A percentile compares a stretch with the other conserved stretches of the same genome.
phyloP scores from a whole-genome alignment of 2,888 invertebrate species.

The Frankliniella intonsa region DNA sequence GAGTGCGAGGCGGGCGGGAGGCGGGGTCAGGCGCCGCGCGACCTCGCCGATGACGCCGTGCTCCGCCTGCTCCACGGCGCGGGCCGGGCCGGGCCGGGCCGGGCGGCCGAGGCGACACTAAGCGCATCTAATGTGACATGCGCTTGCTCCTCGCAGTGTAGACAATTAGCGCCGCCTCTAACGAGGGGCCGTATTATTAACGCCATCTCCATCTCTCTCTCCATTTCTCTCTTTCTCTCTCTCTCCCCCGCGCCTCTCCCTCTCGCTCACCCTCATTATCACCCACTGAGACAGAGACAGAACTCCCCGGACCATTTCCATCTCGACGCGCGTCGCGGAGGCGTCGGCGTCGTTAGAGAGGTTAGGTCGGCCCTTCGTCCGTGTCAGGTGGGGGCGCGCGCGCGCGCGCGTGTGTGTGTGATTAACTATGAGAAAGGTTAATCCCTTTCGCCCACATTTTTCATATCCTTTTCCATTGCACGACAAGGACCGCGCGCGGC shows the following conservation, averaged over 20 bases:
- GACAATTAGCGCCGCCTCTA: slow-evolving; percentile 19
- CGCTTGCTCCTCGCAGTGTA: not conserved
- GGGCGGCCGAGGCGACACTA: too few relatives aligned
- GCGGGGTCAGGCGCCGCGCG: too few relatives aligned
- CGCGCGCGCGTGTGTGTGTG: not conserved
- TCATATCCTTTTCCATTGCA: not conserved
- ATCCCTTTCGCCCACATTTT: not conserved
- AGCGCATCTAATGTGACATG: not conserved
- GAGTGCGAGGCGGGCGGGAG: not conserved
- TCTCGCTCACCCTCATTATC: too few relatives aligned
- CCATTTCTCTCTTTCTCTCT: too few relatives aligned
- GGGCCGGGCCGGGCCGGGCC: too few relatives aligned
- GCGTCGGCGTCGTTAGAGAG: not conserved
- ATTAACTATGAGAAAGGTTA: slow-evolving; percentile 5
- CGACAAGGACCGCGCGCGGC: not conserved
- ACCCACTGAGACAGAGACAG: too few relatives aligned
- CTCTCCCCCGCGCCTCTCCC: too few relatives aligned
- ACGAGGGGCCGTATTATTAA: slow-evolving; percentile 6
- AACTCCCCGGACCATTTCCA: too few relatives aligned
- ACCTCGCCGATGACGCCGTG: too few relatives aligned
- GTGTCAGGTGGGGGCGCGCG: not conserved
- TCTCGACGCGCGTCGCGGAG: not conserved
- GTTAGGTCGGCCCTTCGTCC: not conserved
- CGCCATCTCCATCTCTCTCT: not conserved
- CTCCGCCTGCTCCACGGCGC: too few relatives aligned